A percentile compares a stretch with the other conserved stretches of the same genome.
phyloP scores from a whole-genome alignment of 2,113 vertebrate species.

The Dicentrarchus labrax region DNA sequence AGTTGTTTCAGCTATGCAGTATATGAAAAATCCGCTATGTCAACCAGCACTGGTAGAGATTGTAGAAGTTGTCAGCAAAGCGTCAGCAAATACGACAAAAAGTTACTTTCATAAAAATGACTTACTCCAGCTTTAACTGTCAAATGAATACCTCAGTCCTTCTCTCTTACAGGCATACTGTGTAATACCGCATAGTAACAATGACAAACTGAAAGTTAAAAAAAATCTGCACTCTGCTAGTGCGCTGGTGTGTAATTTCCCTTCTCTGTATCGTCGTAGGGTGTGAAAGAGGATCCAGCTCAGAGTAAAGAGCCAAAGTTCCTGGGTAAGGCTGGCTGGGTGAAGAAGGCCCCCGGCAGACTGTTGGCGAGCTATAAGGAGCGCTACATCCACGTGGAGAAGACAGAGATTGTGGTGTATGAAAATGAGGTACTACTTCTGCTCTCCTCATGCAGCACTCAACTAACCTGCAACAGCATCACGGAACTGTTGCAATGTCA shows the following conservation, averaged over 20 bases:
- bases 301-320: constrained; percentile 78
- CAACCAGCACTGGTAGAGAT: no score
- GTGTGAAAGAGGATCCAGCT: constrained; percentile 85
- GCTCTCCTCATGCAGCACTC: neutral
- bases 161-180: neutral
- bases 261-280: constrained; percentile 69
- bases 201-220: constrained; percentile 17
- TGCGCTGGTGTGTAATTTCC: constrained; percentile 47
- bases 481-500: neutral
- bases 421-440: constrained; percentile 89
- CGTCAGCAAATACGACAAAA: no score
- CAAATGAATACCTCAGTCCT: no score
- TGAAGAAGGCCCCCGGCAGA: constrained; percentile 92
- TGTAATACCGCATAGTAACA: no score
- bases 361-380: constrained; percentile 92
- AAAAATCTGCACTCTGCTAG: neutral
- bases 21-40: no score
- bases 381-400: constrained; percentile 91
- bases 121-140: no score
- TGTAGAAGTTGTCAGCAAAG: no score
- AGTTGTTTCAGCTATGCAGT: no score
- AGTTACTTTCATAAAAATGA: no score
- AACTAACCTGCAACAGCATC: neutral
- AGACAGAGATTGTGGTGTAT: constrained; percentile 89
- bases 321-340: constrained; percentile 91